Evolutionary conservation across 2,113 vertebrate species (phyloP), one percentile per base, ranked within the genome.

Genomic region (Seriola dumerili): DNA sequence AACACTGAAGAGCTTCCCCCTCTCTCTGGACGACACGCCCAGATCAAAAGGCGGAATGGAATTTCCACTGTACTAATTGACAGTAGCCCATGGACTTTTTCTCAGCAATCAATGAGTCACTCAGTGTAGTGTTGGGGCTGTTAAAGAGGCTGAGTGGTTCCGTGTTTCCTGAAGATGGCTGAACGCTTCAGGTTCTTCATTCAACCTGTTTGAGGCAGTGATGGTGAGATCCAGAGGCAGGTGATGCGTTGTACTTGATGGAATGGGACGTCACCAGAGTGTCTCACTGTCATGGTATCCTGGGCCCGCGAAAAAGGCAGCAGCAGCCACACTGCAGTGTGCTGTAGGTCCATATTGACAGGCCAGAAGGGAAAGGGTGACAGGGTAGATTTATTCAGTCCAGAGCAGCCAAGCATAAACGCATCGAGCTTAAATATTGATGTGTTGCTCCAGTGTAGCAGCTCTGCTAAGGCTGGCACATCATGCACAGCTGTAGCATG

Each of bases 351-450:
- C 17, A 17, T 89, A 92, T 90, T 78, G 90, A 94, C 81, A 38
- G 65, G 78, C 78, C 32, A 54, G 68, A 80, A 78, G 76, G 67
- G 83, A 85, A 90, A 72, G 44, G 29, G 82, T 91, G 87, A 93
- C 87, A 57, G 76, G 79, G 74, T 81, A 85, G 68, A 90, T 93
- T 89, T 85, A 86, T 92, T 92, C 79, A 87, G 61, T 65, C 58
- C 14, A 3, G 75, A 63, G 84, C 54, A 4, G 84, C 79, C 76
- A 71, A 90, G 93, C 88, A 81, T 78, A 80, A 91, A 83, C 32
- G 16, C 69, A 25, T 57, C 68, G 76, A 63, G 78, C 82, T 92
- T 91, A 91, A 93, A 93, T 94, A 94, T 93, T 91, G 90, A 94
- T 92, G 87, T 79, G 73, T 57, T 64, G 32, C 59, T 55, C 0